phyloP scores from a whole-genome alignment of 2,888 invertebrate species.

The Synergus gifuensis region DNA sequence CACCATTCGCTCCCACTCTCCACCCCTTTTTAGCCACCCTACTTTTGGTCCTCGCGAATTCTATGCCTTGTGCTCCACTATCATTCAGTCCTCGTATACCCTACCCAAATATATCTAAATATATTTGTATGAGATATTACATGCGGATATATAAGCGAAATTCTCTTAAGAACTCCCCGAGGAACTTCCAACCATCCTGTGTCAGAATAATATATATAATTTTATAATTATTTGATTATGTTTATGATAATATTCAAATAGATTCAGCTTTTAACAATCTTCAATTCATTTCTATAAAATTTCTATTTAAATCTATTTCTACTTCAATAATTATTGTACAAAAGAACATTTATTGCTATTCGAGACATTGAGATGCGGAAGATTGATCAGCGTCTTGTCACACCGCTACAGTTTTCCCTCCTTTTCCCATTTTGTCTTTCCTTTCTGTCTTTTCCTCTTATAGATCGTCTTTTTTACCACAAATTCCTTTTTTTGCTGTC shows the following conservation, averaged over 20 bases:
- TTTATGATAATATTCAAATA: no score
- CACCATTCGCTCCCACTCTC: slow-evolving; percentile 52
- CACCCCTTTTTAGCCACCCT: slow-evolving; percentile 54
- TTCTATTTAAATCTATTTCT: no score
- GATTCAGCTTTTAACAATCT: no score
- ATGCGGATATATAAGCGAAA: slow-evolving; percentile 24
- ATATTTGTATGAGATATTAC: slow-evolving; percentile 41
- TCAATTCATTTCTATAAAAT: no score
- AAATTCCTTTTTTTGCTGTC: slow-evolving; percentile 57
- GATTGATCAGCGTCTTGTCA: slow-evolving; percentile 73
- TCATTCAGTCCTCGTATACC: slow-evolving; percentile 55
- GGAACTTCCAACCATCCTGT: slow-evolving; percentile 22
- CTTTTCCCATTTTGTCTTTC: slow-evolving; percentile 43
- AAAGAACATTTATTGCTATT: not conserved
- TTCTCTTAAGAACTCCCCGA: slow-evolving; percentile 21
- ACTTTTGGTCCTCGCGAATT: slow-evolving; percentile 61
- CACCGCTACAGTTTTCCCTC: slow-evolving; percentile 60
- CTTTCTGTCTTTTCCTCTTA: slow-evolving; percentile 51
- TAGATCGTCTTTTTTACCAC: slow-evolving; percentile 52
- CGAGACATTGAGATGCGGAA: slow-evolving; percentile 62
- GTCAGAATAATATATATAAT: no score
- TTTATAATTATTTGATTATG: not conserved
- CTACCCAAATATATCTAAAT: slow-evolving; percentile 50
- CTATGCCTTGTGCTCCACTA: slow-evolving; percentile 56
- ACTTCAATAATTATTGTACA: no score